A percentile compares a stretch with the other conserved stretches of the same genome.
phyloP scores from a whole-genome alignment of 1,140 invertebrate genomes.

The Lasioglossum albipes region DNA sequence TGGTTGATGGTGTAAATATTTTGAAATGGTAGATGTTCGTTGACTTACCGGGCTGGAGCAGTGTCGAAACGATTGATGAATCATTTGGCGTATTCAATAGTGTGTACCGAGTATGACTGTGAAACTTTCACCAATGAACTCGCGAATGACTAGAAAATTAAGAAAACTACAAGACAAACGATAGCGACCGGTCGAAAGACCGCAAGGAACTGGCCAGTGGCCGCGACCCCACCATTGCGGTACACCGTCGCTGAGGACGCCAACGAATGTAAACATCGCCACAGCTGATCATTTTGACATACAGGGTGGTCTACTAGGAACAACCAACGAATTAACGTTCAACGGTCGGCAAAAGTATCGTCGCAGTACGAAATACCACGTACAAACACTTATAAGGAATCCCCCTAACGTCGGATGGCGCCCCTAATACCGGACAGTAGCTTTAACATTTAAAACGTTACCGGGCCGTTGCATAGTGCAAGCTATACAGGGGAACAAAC shows the following conservation, averaged over 20 bases:
- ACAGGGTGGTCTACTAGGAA: background rate
- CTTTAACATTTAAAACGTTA: too few species aligned
- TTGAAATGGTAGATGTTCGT: background rate
- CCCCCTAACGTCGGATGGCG: too few species aligned
- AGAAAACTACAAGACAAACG: conserved; percentile 15
- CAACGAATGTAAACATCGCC: conserved; percentile 66
- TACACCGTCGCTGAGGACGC: conserved; percentile 49
- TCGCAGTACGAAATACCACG: too few species aligned
- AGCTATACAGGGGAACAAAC: too few species aligned
- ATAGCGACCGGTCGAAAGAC: conserved; percentile 48
- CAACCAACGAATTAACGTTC: background rate
- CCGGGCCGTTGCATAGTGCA: too few species aligned
- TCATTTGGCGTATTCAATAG: conserved; percentile 19
- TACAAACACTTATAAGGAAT: too few species aligned
- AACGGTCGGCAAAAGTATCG: too few species aligned
- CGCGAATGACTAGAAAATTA: conserved; percentile 16
- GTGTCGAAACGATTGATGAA: conserved; percentile 1
- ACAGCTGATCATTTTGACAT: conserved; percentile 60
- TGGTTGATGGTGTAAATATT: background rate
- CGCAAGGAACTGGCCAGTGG: conserved; percentile 65
- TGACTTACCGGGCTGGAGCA: conserved; percentile 21
- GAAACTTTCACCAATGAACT: conserved; percentile 40
- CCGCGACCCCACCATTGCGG: conserved; percentile 61
- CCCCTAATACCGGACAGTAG: too few species aligned
- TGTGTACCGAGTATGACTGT: background rate